These are phyloP conservation scores for Chymomyza caudatula DNA, from an alignment of 2,888 invertebrate species.

Conservation along the genomic window DNA sequence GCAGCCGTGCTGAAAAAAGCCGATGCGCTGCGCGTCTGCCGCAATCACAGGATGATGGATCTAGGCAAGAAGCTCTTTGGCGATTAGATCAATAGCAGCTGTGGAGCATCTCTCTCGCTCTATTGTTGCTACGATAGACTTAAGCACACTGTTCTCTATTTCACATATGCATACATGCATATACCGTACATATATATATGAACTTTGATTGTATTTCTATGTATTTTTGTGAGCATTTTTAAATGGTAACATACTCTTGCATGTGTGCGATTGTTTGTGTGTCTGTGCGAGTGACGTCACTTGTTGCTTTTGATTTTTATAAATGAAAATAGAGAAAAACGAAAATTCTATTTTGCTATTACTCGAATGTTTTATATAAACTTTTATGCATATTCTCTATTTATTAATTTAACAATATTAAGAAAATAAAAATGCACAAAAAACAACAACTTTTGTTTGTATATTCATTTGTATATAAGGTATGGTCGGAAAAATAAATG, in stretches of 20 bases:
- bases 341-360: constrained; percentile 22
- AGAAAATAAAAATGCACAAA: neutral
- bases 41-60: constrained; percentile 93
- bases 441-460: neutral
- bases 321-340: constrained; percentile 15
- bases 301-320: constrained; percentile 24
- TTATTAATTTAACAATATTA: neutral
- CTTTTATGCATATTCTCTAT: neutral
- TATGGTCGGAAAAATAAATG: neutral
- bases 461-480: neutral
- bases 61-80: constrained; percentile 92
- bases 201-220: constrained; percentile 24
- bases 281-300: constrained; percentile 32
- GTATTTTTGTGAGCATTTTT: constrained; percentile 37
- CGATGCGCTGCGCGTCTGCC: constrained; percentile 89
- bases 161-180: neutral
- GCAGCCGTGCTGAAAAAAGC: constrained; percentile 87
- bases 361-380: constrained; percentile 16
- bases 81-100: constrained; percentile 80
- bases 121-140: neutral
- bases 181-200: neutral
- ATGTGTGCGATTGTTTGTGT: constrained; percentile 16
- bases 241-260: neutral
- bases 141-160: neutral
- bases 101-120: neutral